Base-by-base conservation (phyloP, 2,797 vertebrate species). In the Orestias chungarensis region DNA sequence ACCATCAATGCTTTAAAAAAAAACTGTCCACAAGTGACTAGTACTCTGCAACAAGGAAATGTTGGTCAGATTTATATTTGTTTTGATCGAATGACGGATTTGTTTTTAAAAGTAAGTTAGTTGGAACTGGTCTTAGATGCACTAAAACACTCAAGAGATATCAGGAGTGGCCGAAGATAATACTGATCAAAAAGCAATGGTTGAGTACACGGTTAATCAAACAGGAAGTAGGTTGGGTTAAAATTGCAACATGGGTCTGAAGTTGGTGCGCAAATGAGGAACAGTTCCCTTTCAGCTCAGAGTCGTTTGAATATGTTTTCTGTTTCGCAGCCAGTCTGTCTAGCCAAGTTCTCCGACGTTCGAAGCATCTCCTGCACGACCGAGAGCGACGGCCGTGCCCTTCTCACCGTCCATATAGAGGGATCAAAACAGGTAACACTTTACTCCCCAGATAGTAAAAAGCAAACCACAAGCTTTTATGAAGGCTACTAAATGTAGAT, bases 261-360 rank as follows among this genome's bases (percentile, higher is more conserved):
- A 7, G 35, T 23, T n/a, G 20, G 59, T 20, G 12, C 40, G n/a
- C 14, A n/a, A 40, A 14, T 62, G 1, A 38, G 7, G 10, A 40
- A 8, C 11, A 23, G 11, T 12, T 27, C 15, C 11, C 9, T 7
- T 7, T 9, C 3, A 29, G 5, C 43, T 23, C 14, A 15, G 2
- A 17, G 2, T 31, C 4, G n/a, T 27, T 27, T 47, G 1, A 4
- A 4, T 9, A 0, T 15, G 3, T 0, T 61, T 11, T 72, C 6
- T 79, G 1, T 10, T 33, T 66, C 52, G 29, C 86, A 99, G 97
- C 95, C 96, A 33, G 89, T 95, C 0, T 94, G 93, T 79, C 85
- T 99, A 87, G 95, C 97, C 0, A 93, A 93, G 35, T 97, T 97
- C 91, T 94, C 92, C 76, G 93, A 97, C 77, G 95, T 99, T 80